Evolutionary conservation across 2,888 invertebrate species (phyloP).

Genomic region (Noctua janthina): DNA sequence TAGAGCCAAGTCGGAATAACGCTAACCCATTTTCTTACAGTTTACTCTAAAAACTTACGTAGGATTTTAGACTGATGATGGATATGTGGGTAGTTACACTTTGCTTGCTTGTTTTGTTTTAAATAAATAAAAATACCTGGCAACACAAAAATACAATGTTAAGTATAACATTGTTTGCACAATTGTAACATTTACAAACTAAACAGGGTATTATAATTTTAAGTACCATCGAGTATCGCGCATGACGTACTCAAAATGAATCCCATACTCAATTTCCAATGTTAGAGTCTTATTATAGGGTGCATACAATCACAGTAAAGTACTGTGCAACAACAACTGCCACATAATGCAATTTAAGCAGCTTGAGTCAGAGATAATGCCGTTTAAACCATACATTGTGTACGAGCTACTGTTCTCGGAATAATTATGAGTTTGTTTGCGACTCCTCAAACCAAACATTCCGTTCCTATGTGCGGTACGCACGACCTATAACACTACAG

Average conservation of each 20-base stretch:
- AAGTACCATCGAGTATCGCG: slow-evolving; percentile 6
- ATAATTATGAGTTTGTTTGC: slow-evolving; percentile 86
- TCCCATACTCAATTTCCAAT: slow-evolving; percentile 34
- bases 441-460: slow-evolving; percentile 87
- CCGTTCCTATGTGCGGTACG: slow-evolving; percentile 81
- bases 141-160: slow-evolving; percentile 32
- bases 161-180: slow-evolving; percentile 34
- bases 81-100: slow-evolving; percentile 30
- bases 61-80: slow-evolving; percentile 36
- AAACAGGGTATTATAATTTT: slow-evolving; percentile 19
- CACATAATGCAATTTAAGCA: slow-evolving; percentile 69
- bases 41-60: slow-evolving; percentile 46
- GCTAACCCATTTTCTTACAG: slow-evolving; percentile 51
- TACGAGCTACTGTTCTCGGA: slow-evolving; percentile 79
- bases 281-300: slow-evolving; percentile 23
- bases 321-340: slow-evolving; percentile 48
- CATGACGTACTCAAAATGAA: slow-evolving; percentile 31
- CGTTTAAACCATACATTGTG: slow-evolving; percentile 78
- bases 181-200: slow-evolving; percentile 29
- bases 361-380: slow-evolving; percentile 75
- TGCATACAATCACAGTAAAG: slow-evolving; percentile 43
- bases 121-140: slow-evolving; percentile 43
- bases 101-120: slow-evolving; percentile 31
- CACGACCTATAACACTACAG: slow-evolving; percentile 82
- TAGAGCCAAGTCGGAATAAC: slow-evolving; percentile 32